phyloP scores from a whole-genome alignment of 1,140 invertebrate genomes.

The Palaemon carinicauda region DNA sequence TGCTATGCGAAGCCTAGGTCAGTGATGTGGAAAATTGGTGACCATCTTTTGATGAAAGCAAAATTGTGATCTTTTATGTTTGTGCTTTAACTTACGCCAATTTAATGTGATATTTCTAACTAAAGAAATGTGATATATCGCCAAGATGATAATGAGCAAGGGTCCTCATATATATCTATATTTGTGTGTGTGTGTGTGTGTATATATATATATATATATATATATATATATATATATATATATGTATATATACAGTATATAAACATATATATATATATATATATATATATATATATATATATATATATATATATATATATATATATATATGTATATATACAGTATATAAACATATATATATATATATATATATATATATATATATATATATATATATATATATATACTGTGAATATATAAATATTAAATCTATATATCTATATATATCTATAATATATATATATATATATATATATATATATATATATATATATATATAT shows the following conservation, averaged over 20 bases:
- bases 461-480: neutral
- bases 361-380: constrained; percentile 2
- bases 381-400: constrained; percentile 2
- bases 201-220: constrained; percentile 5
- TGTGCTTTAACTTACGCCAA: too few species aligned
- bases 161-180: neutral
- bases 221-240: constrained; percentile 26
- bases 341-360: neutral
- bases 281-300: neutral
- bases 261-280: neutral
- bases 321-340: neutral
- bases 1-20: too few species aligned
- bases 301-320: neutral
- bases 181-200: neutral
- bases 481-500: neutral
- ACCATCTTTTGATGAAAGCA: too few species aligned
- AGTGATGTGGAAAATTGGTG: too few species aligned
- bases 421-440: neutral
- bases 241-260: neutral
- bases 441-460: neutral
- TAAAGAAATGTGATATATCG: too few species aligned
- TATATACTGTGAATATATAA: neutral
- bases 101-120: too few species aligned
- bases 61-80: too few species aligned
- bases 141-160: neutral